A percentile compares a stretch with the other conserved stretches of the same genome.
Evolutionary conservation across 2,113 vertebrate genomes (phyloP).

Genomic region (Prunella himalayana): DNA sequence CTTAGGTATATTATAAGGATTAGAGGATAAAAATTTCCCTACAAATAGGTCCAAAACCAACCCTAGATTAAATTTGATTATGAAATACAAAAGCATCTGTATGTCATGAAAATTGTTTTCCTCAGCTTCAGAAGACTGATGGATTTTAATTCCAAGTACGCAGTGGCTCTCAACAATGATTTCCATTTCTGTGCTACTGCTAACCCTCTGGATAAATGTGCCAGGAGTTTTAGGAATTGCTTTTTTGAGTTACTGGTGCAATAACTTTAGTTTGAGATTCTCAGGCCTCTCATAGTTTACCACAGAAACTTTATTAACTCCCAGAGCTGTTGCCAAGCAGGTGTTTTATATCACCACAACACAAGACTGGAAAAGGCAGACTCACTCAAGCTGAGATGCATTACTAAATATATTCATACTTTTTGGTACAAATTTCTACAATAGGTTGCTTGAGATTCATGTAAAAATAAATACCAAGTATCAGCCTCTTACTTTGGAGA

Average conservation of each 20-base stretch:
- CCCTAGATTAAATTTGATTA: slow-evolving; percentile 36
- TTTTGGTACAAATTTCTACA: neutral
- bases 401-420: slow-evolving; percentile 40
- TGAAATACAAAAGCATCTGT: slow-evolving; percentile 50
- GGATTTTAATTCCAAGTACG: slow-evolving; percentile 74
- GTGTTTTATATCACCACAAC: slow-evolving; percentile 68
- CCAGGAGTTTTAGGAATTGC: slow-evolving; percentile 77
- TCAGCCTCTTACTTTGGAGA: neutral
- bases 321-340: slow-evolving; percentile 63
- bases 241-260: slow-evolving; percentile 79
- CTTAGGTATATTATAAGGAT: neutral
- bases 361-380: slow-evolving; percentile 51
- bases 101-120: slow-evolving; percentile 40
- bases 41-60: slow-evolving; percentile 4
- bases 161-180: slow-evolving; percentile 69
- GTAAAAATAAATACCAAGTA: neutral
- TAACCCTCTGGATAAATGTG: slow-evolving; percentile 74
- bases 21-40: slow-evolving; percentile 12
- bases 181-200: slow-evolving; percentile 71
- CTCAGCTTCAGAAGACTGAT: slow-evolving; percentile 68
- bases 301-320: slow-evolving; percentile 75
- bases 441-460: neutral
- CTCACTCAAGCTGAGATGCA: slow-evolving; percentile 54
- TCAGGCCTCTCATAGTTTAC: slow-evolving; percentile 75
- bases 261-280: slow-evolving; percentile 78